Conservation (phyloP, 2,113 vertebrate genomes). For the Monopterus albus region DNA sequence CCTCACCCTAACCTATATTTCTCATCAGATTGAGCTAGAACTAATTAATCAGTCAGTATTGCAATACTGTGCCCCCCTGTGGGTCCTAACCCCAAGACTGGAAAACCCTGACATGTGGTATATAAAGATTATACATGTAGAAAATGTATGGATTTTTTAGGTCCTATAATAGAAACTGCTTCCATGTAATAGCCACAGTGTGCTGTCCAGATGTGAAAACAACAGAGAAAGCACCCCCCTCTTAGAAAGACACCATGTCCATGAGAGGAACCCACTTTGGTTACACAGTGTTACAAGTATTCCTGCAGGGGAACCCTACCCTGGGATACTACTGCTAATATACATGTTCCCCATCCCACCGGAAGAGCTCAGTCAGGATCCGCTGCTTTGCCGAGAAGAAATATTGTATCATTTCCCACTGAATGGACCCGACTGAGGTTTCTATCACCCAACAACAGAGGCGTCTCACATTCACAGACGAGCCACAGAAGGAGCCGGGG, state of each 20-base stretch:
- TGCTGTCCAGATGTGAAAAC: too few species aligned
- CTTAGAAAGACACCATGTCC: neutral
- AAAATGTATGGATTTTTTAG: too few species aligned
- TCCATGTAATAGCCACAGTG: too few species aligned
- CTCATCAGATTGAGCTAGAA: too few species aligned
- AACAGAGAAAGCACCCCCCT: neutral
- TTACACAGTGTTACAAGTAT: neutral
- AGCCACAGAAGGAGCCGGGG: conserved; percentile 9
- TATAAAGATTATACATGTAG: too few species aligned
- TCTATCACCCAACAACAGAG: conserved; percentile 47
- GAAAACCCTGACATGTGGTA: too few species aligned
- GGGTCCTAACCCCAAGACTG: too few species aligned
- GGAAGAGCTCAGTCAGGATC: conserved; percentile 11
- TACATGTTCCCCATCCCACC: conserved; percentile 3
- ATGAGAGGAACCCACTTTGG: conserved; percentile 2
- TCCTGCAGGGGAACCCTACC: neutral
- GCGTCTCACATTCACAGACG: conserved; percentile 26
- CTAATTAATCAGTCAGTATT: too few species aligned
- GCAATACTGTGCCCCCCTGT: too few species aligned
- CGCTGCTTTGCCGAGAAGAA: conserved; percentile 10
- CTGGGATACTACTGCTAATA: neutral
- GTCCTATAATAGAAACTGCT: too few species aligned
- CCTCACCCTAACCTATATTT: too few species aligned
- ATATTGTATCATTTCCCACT: conserved; percentile 22
- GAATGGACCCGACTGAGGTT: conserved; percentile 38